These are phyloP conservation scores for Artibeus lituratus DNA, from an alignment of 2,797 vertebrate genomes.

Conservation along the genomic window DNA sequence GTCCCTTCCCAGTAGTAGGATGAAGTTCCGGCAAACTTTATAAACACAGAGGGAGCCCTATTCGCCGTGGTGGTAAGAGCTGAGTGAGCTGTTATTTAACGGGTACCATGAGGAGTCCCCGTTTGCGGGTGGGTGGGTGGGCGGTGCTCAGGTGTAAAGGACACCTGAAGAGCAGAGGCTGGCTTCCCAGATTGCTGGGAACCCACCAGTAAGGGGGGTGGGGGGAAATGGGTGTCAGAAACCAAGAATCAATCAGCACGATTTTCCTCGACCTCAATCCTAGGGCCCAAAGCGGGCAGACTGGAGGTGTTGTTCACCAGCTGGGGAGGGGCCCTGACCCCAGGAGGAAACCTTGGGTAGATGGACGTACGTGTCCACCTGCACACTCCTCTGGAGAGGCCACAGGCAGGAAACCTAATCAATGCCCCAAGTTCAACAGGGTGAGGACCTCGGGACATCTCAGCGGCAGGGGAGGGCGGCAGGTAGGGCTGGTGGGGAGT, in stretches of 20 bases:
- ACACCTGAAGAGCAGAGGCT: background rate
- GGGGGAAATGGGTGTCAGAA: background rate
- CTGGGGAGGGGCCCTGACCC: background rate
- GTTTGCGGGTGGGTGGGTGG: background rate
- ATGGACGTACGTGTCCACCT: rapidly evolving
- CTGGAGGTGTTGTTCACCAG: rapidly evolving
- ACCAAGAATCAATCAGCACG: rapidly evolving
- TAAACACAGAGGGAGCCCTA: conserved; percentile 66
- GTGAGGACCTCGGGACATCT: background rate
- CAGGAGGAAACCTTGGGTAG: too few relatives aligned
- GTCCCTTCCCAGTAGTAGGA: conserved; percentile 76
- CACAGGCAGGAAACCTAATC: background rate
- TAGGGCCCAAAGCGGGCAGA: rapidly evolving
- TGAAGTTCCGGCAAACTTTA: conserved; percentile 66
- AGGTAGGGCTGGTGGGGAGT: rapidly evolving
- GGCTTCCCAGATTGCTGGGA: background rate
- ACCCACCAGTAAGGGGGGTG: background rate
- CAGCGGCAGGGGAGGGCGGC: rapidly evolving
- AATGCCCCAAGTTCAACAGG: rapidly evolving
- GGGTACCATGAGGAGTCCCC: conserved; percentile 54
- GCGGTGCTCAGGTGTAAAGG: background rate
- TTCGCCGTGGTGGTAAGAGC: conserved; percentile 58
- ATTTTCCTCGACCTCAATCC: background rate
- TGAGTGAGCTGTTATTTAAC: conserved; percentile 56
- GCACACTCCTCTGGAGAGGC: background rate